Evolutionary conservation across 2,113 vertebrate genomes (phyloP).

Genomic region (Bostrychus sinensis): DNA sequence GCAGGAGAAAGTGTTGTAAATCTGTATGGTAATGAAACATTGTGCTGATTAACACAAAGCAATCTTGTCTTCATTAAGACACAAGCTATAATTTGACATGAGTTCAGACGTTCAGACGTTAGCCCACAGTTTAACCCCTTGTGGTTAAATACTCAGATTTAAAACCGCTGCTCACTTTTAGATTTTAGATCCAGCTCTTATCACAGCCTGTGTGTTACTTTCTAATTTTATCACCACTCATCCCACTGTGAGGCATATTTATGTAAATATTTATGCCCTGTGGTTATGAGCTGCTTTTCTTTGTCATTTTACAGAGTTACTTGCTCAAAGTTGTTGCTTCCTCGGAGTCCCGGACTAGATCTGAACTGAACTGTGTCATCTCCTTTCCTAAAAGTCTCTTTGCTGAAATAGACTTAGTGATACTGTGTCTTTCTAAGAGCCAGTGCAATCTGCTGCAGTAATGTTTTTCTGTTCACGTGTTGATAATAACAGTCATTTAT

Average conservation of each 20-base stretch:
- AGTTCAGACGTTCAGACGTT: too few species aligned
- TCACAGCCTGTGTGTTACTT: slow-evolving; percentile 11
- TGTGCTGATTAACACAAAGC: too few species aligned
- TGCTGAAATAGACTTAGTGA: slow-evolving; percentile 8
- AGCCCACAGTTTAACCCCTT: too few species aligned
- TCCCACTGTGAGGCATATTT: slow-evolving; percentile 21
- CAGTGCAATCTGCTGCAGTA: neutral
- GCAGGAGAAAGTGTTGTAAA: too few species aligned
- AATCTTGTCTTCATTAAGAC: too few species aligned
- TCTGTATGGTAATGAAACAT: too few species aligned
- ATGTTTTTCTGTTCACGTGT: neutral
- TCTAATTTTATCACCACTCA: slow-evolving; percentile 36
- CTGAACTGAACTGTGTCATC: slow-evolving; percentile 18
- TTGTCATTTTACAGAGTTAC: too few species aligned
- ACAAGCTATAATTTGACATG: too few species aligned
- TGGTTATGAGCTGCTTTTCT: slow-evolving; percentile 14
- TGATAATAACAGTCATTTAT: neutral
- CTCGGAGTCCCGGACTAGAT: slow-evolving; percentile 17
- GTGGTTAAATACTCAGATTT: too few species aligned
- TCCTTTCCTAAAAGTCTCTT: neutral
- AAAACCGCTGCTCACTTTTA: too few species aligned
- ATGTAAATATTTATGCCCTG: slow-evolving; percentile 44
- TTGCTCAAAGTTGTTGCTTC: slow-evolving; percentile 23
- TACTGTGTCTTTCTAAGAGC: neutral
- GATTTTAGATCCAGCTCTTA: neutral